Percentiles rank a stretch among this genome's conserved stretches.
Conservation (phyloP, 2,113 vertebrate genomes). For the Sterna hirundo region DNA sequence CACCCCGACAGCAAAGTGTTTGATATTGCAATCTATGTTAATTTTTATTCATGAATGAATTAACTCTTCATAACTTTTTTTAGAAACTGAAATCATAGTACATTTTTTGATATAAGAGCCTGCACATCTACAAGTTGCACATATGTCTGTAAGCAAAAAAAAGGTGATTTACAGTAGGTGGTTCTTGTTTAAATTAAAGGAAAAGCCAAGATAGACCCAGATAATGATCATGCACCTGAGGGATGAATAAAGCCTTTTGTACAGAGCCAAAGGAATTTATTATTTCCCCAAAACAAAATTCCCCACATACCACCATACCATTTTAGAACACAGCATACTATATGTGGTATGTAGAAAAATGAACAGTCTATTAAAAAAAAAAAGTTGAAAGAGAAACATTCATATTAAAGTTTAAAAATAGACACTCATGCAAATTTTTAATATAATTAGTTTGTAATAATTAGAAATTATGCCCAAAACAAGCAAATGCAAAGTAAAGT, state of each 20-base stretch:
- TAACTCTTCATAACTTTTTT: not conserved
- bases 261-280: constrained; percentile 54
- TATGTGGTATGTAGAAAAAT: constrained; percentile 16
- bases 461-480: not conserved
- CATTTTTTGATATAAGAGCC: not conserved
- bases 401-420: not conserved
- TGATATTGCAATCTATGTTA: not conserved
- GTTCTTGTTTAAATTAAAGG: constrained; percentile 43
- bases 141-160: not conserved
- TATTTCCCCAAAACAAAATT: constrained; percentile 58
- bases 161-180: not conserved
- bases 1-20: not conserved
- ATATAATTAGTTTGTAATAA: not conserved
- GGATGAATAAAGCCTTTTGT: constrained; percentile 44
- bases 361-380: not conserved
- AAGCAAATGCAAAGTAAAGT: not conserved
- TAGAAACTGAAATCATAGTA: not conserved
- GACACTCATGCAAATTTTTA: not conserved
- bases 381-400: not conserved
- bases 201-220: not conserved
- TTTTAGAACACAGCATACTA: constrained; percentile 12
- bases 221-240: constrained; percentile 40
- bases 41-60: not conserved
- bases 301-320: constrained; percentile 19
- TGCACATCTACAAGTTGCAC: not conserved